Evolutionary conservation across 2,797 vertebrate genomes (phyloP), one percentile per base, ranked within the genome.

Genomic region (Melanotaenia parkinsoni): DNA sequence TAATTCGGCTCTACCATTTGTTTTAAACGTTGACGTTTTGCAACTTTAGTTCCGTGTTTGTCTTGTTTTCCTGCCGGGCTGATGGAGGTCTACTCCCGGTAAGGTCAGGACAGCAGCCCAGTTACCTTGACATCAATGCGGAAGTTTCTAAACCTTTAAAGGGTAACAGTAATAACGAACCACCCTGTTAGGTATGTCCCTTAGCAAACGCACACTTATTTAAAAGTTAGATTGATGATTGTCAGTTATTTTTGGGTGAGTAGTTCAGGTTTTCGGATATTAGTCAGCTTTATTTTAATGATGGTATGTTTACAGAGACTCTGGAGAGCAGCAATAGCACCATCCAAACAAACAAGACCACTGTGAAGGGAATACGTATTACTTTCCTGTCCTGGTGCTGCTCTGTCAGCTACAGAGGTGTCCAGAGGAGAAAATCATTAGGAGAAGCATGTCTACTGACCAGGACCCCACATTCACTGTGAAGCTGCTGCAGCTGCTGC

Each of bases 401-500:
- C 66, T 64, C 74, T 38, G 24, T 11, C 8, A 43, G 70, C 32
- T 24, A 22, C 38, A n/a, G 67, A 38, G 58, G 56, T 61, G 72
- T 43, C 37, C 24, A 22, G 67, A 47, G n/a, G 57, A 56, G 56
- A 62, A 45, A 61, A 26, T 38, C 53, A n/a, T 43, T 54, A 63
- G 43, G 72, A 66, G 56, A 58, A 90, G 65, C 70, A 95, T 95
- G 94, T 5, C 91, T 58, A 84, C 92, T 2, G 93, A 95, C 82
- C 62, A 80, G 37, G 94, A 94, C 69, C 94, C 94, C 62, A 91
- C 92, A 0, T 76, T 86, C 63, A 76, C 86, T 0, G 82, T 94
- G 77, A 96, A 95, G 83, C 76, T 95, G 79, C 89, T 96, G 63
- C 95, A 96, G 76, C 91, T 96, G 60, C 33, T 95, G 58, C 88